Percentiles rank a stretch among this genome's conserved stretches.
phyloP scores from a whole-genome alignment of 2,797 vertebrate species.

The Cyclopterus lumpus region DNA sequence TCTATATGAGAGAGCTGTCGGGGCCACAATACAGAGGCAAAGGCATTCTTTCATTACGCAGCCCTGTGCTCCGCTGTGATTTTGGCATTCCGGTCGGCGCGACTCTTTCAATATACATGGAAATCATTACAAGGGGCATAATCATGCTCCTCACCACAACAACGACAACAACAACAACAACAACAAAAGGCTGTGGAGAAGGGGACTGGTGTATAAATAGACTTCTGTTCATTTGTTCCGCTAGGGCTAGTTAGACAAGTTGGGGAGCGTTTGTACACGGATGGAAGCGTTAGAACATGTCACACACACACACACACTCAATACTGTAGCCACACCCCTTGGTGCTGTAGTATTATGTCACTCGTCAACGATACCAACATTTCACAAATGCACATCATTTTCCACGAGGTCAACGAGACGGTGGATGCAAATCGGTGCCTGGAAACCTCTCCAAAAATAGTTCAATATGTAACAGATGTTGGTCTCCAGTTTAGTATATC shows the following conservation, averaged over 20 bases:
- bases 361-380: conserved; percentile 45
- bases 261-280: conserved; percentile 23
- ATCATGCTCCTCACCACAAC: conserved; percentile 13
- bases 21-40: conserved; percentile 49
- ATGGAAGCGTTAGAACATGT: conserved; percentile 26
- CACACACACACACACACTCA: conserved; percentile 21
- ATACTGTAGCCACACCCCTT: neutral
- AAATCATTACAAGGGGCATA: conserved; percentile 45
- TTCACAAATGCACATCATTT: conserved; percentile 44
- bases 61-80: conserved; percentile 17
- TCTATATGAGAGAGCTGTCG: conserved; percentile 51
- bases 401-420: conserved; percentile 38
- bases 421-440: conserved; percentile 35
- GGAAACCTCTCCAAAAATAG: conserved; percentile 50
- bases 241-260: conserved; percentile 9
- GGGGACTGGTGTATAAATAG: conserved; percentile 34
- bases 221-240: conserved; percentile 39
- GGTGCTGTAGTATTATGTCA: conserved; percentile 20
- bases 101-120: conserved; percentile 48
- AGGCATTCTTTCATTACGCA: conserved; percentile 51
- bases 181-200: conserved; percentile 21
- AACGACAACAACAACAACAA: conserved; percentile 6
- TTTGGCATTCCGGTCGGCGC: conserved; percentile 36
- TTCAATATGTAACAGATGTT: conserved; percentile 67
- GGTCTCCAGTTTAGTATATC: conserved; percentile 49